These are phyloP conservation scores for Luperina testacea DNA, from an alignment of 2,888 invertebrate genomes.

Conservation along the genomic window DNA sequence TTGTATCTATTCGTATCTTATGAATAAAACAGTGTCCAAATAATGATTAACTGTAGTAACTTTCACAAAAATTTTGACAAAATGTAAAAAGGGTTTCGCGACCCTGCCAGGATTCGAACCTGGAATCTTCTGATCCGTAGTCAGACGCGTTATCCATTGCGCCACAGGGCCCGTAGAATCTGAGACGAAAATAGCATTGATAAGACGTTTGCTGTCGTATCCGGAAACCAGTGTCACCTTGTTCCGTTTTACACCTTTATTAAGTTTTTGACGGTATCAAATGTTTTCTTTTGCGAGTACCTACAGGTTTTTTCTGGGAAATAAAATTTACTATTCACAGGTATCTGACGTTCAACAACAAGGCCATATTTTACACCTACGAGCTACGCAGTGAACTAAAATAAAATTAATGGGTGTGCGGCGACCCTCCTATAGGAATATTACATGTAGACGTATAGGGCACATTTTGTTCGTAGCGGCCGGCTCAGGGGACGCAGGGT, in stretches of 20 bases:
- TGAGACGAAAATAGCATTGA: slow-evolving; percentile 59
- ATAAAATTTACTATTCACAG: slow-evolving; percentile 35
- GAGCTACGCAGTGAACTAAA: slow-evolving; percentile 66
- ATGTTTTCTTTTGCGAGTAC: not conserved
- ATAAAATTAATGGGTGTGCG: slow-evolving; percentile 64
- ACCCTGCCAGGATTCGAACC: slow-evolving; percentile 92
- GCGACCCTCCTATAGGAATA: slow-evolving; percentile 63
- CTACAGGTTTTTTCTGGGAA: not conserved
- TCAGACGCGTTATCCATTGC: slow-evolving; percentile 93
- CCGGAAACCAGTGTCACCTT: accelerated
- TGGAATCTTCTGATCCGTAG: slow-evolving; percentile 93
- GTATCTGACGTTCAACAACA: slow-evolving; percentile 28
- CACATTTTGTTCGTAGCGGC: slow-evolving; percentile 58
- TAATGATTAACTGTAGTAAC: not conserved
- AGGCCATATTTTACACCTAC: slow-evolving; percentile 63
- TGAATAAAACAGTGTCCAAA: not conserved
- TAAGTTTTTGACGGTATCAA: not conserved
- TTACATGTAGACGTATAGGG: slow-evolving; percentile 59
- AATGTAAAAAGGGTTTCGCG: slow-evolving; percentile 70
- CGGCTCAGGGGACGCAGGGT: slow-evolving; percentile 62
- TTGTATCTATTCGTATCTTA: not conserved
- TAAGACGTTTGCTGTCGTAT: not conserved
- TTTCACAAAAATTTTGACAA: slow-evolving; percentile 46
- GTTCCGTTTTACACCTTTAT: not conserved
- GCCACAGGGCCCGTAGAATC: slow-evolving; percentile 88